Base-by-base conservation (phyloP, 2,113 vertebrate species). In the Alligator sinensis region DNA sequence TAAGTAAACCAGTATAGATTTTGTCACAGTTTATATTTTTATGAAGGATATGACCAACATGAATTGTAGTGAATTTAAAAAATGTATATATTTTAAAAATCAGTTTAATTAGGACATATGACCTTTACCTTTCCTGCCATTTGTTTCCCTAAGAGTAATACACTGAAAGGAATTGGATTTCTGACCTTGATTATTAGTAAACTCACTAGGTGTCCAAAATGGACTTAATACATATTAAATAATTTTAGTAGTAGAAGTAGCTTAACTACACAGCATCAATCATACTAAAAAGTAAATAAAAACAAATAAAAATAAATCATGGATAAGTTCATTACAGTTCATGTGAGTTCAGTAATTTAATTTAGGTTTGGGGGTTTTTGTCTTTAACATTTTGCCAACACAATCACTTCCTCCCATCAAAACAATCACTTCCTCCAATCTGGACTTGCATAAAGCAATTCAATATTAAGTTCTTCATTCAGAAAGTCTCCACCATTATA, bases 401-500 rank as follows among this genome's bases (percentile, higher is more conserved):
- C 12, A 89, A 72, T 3, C 27, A 24, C 77, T 82, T 91, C 57
- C 60, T 87, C 64, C 82, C 34, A 34, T 4, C 34, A 34, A 34
- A 34, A 11, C 12, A 89, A 72, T 3, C 27, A 24, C 77, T 82
- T 91, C 57, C 60, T 87, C 64, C 82, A 12, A 57, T 85, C 66
- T 93, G 75, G 25, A 82, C 2, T 58, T 62, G 74, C 8, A 91
- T 9, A 5, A 38, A 76, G 60, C 82, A 30, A 66, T 21, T 82
- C 86, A 19, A 93, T n/a, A 86, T 62, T 34, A 90, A 10, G 6
- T 24, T 15, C 79, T 64, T 60, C 38, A 78, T 64, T 79, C 93
- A 98, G 61, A 84, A 90, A 93, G 89, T 62, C 11, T 27, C 27
- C 84, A 34, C 75, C 91, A 84, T 68, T 82, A 61, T 81, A 30